Evolutionary conservation across 2,113 vertebrate genomes (phyloP).

Genomic region (Cephalopholis sonnerati): DNA sequence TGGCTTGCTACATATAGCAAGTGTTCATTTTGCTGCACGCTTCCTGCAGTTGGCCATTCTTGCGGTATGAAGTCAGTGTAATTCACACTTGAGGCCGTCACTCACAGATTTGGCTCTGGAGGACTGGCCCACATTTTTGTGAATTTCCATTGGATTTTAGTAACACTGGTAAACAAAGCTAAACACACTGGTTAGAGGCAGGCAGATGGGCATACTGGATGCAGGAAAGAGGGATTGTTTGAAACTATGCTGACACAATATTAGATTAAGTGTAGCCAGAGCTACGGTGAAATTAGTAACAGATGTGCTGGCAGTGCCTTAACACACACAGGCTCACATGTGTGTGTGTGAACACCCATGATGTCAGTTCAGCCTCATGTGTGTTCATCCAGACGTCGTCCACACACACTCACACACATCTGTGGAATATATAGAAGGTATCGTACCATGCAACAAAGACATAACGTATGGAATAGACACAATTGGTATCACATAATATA

Average conservation of each 20-base stretch:
- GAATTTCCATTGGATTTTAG: conserved; percentile 37
- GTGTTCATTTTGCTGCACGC: background rate
- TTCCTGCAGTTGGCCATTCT: conserved; percentile 64
- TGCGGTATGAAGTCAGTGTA: conserved; percentile 67
- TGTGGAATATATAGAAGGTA: background rate
- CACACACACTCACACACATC: conserved; percentile 18
- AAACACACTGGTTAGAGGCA: background rate
- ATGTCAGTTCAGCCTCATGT: conserved; percentile 26
- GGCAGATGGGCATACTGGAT: conserved; percentile 14
- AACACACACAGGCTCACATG: conserved; percentile 33
- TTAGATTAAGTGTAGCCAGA: conserved; percentile 44
- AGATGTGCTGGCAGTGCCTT: conserved; percentile 70
- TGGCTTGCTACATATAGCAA: background rate
- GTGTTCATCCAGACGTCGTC: conserved; percentile 11
- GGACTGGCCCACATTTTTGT: conserved; percentile 31
- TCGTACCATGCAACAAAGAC: background rate
- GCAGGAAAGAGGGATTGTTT: conserved; percentile 9
- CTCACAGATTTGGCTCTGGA: conserved; percentile 35
- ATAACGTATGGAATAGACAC: fast-evolving
- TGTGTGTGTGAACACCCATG: background rate
- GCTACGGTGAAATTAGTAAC: conserved; percentile 67
- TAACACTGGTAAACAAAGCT: conserved; percentile 19
- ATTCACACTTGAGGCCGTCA: conserved; percentile 44
- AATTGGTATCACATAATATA: background rate
- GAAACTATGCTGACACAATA: conserved; percentile 26